These are phyloP conservation scores for Sinosuthora webbiana DNA, from an alignment of 2,113 vertebrate genomes.

Conservation along the genomic window DNA sequence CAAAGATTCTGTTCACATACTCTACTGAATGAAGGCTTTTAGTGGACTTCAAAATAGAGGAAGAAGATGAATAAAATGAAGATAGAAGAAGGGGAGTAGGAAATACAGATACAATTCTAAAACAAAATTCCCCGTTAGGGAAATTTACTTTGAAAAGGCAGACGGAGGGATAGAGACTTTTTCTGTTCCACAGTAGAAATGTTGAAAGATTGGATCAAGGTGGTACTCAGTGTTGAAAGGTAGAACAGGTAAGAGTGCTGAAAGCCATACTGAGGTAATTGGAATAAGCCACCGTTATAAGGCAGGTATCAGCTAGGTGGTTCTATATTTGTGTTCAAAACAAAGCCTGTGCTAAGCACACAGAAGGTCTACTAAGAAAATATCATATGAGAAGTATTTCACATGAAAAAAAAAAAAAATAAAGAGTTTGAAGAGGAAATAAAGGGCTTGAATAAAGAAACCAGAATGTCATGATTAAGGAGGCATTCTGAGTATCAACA, in stretches of 20 bases:
- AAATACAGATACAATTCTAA: neutral
- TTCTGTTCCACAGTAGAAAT: neutral
- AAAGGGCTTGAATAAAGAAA: neutral
- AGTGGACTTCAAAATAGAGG: neutral
- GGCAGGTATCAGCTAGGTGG: neutral
- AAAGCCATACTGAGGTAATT: neutral
- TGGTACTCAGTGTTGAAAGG: neutral
- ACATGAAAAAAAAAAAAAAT: neutral
- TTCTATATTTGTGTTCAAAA: neutral
- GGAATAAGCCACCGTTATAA: neutral
- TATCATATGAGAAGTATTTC: neutral
- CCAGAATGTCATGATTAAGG: neutral
- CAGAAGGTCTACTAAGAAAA: neutral
- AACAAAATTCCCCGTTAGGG: neutral
- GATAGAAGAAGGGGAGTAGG: neutral
- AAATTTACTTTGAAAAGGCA: neutral
- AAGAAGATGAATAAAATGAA: neutral
- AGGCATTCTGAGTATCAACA: neutral
- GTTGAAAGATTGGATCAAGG: neutral
- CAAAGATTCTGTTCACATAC: constrained; percentile 1
- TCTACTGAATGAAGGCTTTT: constrained; percentile 5
- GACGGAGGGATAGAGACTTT: neutral
- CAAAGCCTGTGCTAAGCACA: neutral
- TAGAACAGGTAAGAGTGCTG: neutral
- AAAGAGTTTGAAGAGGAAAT: neutral